Evolutionary conservation across 2,888 invertebrate genomes (phyloP).

Genomic region (Leucozona laternaria): DNA sequence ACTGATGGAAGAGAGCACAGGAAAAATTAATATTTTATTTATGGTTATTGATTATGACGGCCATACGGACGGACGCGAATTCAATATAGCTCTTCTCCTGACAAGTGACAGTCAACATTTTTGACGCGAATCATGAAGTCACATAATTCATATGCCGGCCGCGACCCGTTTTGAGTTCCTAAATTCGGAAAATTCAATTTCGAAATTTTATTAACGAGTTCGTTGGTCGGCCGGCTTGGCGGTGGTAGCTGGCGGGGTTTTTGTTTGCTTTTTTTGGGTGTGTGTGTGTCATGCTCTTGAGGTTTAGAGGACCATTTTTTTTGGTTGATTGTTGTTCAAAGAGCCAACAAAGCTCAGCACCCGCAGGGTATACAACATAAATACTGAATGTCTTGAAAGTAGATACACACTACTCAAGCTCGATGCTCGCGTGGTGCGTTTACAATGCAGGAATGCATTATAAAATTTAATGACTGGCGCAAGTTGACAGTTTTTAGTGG

Average conservation of each 20-base stretch:
- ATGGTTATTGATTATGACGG: conserved; percentile 72
- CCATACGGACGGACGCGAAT: conserved; percentile 34
- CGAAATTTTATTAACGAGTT: conserved; percentile 70
- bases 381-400: conserved; percentile 58
- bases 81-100: conserved; percentile 40
- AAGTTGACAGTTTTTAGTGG: conserved; percentile 73
- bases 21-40: conserved; percentile 50
- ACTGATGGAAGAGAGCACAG: background rate
- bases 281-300: conserved; percentile 25
- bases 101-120: conserved; percentile 49
- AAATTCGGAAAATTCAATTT: conserved; percentile 49
- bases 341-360: conserved; percentile 20
- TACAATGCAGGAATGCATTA: conserved; percentile 69
- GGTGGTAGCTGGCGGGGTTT: conserved; percentile 41
- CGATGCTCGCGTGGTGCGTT: conserved; percentile 45
- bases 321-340: background rate
- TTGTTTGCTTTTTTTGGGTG: conserved; percentile 14
- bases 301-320: conserved; percentile 41
- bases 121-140: conserved; percentile 60
- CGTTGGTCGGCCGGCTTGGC: too few species aligned
- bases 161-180: conserved; percentile 23
- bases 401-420: conserved; percentile 47
- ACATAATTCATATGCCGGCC: conserved; percentile 11
- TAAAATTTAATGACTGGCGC: conserved; percentile 73
- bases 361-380: conserved; percentile 55